Evolutionary conservation across 2,888 invertebrate species (phyloP).

Genomic region (Agonopterix alstromeriana): DNA sequence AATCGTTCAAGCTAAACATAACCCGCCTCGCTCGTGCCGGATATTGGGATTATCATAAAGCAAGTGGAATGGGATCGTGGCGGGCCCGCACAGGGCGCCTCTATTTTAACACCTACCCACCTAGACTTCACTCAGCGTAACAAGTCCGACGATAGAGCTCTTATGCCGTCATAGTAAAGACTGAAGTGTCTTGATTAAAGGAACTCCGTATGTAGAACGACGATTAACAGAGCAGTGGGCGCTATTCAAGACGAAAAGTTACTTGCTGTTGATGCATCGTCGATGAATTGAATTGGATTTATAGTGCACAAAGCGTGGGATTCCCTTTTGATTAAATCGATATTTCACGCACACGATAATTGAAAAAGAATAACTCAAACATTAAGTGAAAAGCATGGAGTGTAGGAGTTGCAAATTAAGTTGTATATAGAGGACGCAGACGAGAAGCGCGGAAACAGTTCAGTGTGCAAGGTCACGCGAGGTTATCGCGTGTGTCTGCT

Average conservation of each 20-base stretch:
- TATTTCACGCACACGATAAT: too few species aligned
- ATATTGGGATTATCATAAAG: conserved; percentile 75
- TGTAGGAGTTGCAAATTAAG: neutral
- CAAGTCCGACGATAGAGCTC: too few species aligned
- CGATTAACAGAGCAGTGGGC: conserved; percentile 40
- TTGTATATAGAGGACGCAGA: conserved; percentile 1
- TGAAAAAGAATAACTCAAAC: conserved; percentile 8
- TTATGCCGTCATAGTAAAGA: too few species aligned
- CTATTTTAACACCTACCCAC: conserved; percentile 70
- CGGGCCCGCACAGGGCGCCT: conserved; percentile 67
- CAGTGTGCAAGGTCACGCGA: conserved; percentile 42
- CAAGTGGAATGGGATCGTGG: conserved; percentile 60
- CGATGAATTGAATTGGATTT: conserved; percentile 26
- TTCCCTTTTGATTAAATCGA: too few species aligned
- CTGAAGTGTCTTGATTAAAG: too few species aligned
- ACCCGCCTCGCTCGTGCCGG: conserved; percentile 48
- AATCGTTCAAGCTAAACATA: conserved; percentile 53
- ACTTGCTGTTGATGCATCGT: conserved; percentile 26
- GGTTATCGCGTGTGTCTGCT: conserved; percentile 41
- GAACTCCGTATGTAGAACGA: too few species aligned
- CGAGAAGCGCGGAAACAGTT: conserved; percentile 29
- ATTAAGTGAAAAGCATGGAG: too few species aligned
- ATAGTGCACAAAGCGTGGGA: conserved; percentile 4
- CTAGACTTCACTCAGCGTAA: too few species aligned
- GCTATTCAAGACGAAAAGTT: conserved; percentile 56